These are phyloP conservation scores for Passer domesticus DNA, from an alignment of 2,113 vertebrate genomes.

Conservation along the genomic window DNA sequence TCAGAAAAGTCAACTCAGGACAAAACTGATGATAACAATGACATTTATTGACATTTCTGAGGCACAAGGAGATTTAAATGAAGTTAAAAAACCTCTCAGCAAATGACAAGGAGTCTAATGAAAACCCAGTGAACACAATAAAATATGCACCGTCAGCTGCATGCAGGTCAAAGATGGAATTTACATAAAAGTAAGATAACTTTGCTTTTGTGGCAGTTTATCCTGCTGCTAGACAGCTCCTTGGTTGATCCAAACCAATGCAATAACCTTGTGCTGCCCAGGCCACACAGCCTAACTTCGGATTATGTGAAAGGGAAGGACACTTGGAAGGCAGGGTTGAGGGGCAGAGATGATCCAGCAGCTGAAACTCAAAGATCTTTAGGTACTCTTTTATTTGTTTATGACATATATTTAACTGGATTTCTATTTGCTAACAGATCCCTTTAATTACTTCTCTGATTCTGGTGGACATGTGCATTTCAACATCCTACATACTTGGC, in stretches of 20 bases:
- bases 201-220: conserved; percentile 26
- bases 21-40: conserved; percentile 62
- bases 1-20: conserved; percentile 53
- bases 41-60: conserved; percentile 69
- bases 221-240: background rate
- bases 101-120: conserved; percentile 52
- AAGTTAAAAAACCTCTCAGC: conserved; percentile 61
- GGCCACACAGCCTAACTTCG: background rate
- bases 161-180: conserved; percentile 41
- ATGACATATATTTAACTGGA: background rate
- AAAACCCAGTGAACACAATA: conserved; percentile 52
- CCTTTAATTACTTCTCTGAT: background rate
- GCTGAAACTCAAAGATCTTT: background rate
- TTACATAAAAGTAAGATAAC: conserved; percentile 49
- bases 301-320: background rate
- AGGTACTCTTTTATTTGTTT: background rate
- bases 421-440: background rate
- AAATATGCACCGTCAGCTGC: conserved; percentile 22
- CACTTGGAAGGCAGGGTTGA: background rate
- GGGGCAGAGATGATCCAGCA: background rate
- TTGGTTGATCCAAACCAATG: background rate
- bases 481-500: background rate
- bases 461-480: background rate
- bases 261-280: background rate
- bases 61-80: conserved; percentile 59